Evolutionary conservation across 2,888 invertebrate genomes (phyloP).

Genomic region (Diploptera punctata): DNA sequence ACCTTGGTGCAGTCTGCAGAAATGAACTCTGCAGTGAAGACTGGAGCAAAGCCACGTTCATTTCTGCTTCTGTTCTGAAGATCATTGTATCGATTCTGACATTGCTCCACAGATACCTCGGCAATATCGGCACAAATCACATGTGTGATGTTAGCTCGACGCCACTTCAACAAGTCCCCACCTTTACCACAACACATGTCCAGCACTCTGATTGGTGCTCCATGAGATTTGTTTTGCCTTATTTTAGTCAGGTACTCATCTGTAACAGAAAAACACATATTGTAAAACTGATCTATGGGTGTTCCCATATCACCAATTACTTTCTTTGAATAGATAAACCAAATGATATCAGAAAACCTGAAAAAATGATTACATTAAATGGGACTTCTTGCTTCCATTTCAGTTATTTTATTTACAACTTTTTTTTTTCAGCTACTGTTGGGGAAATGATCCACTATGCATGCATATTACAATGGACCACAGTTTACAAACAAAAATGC

Average conservation of each 20-base stretch:
- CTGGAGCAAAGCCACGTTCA: slow-evolving; percentile 45
- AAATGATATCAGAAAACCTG: too few relatives aligned
- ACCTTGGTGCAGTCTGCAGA: slow-evolving; percentile 91
- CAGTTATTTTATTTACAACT: too few relatives aligned
- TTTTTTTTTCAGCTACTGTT: too few relatives aligned
- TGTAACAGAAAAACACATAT: too few relatives aligned
- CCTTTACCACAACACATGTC: slow-evolving; percentile 99
- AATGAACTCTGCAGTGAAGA: slow-evolving; percentile 89
- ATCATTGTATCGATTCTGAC: slow-evolving; percentile 78
- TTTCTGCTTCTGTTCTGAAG: slow-evolving; percentile 49
- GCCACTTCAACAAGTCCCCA: slow-evolving; percentile 97
- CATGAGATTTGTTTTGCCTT: slow-evolving; percentile 64
- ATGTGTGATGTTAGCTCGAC: slow-evolving; percentile 79
- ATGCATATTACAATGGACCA: too few relatives aligned
- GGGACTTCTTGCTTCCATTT: too few relatives aligned
- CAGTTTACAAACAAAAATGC: too few relatives aligned
- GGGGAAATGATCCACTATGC: too few relatives aligned
- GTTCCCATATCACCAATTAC: too few relatives aligned
- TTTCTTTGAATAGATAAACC: too few relatives aligned
- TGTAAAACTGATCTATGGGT: too few relatives aligned
- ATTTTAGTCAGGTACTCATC: slow-evolving; percentile 68
- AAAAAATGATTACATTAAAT: too few relatives aligned
- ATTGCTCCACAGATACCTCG: slow-evolving; percentile 89
- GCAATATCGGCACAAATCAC: slow-evolving; percentile 95
- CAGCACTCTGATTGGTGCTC: slow-evolving; percentile 74